Evolutionary conservation across 2,113 vertebrate genomes (phyloP).

Genomic region (Pseudorectes ferrugineus): DNA sequence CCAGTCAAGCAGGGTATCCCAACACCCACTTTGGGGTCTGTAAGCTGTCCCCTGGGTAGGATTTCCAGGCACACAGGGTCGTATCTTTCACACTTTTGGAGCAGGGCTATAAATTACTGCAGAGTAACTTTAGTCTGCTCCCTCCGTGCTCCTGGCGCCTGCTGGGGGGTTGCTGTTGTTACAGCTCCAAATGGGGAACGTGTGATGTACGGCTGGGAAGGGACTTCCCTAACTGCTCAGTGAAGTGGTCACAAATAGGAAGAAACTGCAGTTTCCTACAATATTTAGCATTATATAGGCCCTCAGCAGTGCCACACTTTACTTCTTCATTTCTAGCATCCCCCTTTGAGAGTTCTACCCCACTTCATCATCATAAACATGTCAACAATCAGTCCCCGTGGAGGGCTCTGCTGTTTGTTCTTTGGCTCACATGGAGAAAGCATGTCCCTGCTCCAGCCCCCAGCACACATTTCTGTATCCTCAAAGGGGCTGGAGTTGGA

Average conservation of each 20-base stretch:
- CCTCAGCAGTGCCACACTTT: slow-evolving; percentile 62
- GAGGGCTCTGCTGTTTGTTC: slow-evolving; percentile 59
- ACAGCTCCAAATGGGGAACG: not conserved
- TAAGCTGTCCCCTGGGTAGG: slow-evolving; percentile 17
- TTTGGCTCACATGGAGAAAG: slow-evolving; percentile 51
- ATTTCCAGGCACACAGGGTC: not conserved
- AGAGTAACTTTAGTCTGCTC: not conserved
- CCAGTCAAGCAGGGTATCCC: not conserved
- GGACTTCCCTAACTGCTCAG: not conserved
- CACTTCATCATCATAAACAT: slow-evolving; percentile 75
- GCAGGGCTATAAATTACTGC: slow-evolving; percentile 34
- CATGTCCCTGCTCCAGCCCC: slow-evolving; percentile 40
- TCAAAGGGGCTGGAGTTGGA: slow-evolving; percentile 41
- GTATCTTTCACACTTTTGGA: slow-evolving; percentile 25
- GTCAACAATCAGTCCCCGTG: slow-evolving; percentile 60
- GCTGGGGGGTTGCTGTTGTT: slow-evolving; percentile 40
- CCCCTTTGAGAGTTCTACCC: slow-evolving; percentile 52
- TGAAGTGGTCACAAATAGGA: slow-evolving; percentile 44
- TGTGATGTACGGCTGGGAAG: slow-evolving; percentile 23
- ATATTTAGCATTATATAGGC: slow-evolving; percentile 58
- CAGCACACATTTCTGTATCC: slow-evolving; percentile 40
- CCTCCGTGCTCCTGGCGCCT: not conserved
- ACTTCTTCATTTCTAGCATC: slow-evolving; percentile 61
- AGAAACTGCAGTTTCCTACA: slow-evolving; percentile 55
- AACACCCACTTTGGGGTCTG: not conserved